These are phyloP conservation scores for Leuciscus waleckii DNA, from an alignment of 2,797 vertebrate species.

Conservation along the genomic window DNA sequence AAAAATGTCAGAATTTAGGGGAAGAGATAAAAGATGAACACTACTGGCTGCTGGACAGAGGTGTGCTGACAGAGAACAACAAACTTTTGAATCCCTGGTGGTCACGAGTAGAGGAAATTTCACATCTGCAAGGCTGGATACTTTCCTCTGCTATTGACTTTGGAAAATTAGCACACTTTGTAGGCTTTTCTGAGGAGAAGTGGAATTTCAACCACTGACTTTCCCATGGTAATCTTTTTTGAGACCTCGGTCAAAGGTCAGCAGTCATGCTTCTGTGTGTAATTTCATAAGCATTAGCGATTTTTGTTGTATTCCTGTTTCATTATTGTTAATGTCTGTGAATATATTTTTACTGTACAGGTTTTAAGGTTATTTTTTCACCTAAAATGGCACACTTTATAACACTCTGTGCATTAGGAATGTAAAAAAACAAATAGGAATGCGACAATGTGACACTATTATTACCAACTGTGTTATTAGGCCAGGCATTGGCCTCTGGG, in stretches of 20 bases:
- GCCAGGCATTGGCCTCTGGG: neutral
- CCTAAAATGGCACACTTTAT: neutral
- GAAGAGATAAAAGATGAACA: slow-evolving; percentile 15
- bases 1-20: slow-evolving; percentile 37
- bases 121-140: slow-evolving; percentile 66
- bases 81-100: slow-evolving; percentile 39
- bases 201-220: slow-evolving; percentile 67
- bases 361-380: neutral
- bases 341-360: neutral
- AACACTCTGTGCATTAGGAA: neutral
- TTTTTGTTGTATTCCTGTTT: neutral
- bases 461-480: slow-evolving; percentile 42
- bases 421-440: neutral
- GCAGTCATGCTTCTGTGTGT: neutral
- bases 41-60: slow-evolving; percentile 27
- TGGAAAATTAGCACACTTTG: slow-evolving; percentile 62
- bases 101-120: slow-evolving; percentile 63
- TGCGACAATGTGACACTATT: slow-evolving; percentile 16
- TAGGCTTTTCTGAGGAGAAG: slow-evolving; percentile 57
- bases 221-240: slow-evolving; percentile 66
- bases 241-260: slow-evolving; percentile 54
- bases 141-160: slow-evolving; percentile 61
- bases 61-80: slow-evolving; percentile 43
- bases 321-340: neutral
- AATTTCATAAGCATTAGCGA: slow-evolving; percentile 1